These are phyloP conservation scores for Euwallacea fornicatus DNA, from an alignment of 1,140 invertebrate species.

Conservation along the genomic window DNA sequence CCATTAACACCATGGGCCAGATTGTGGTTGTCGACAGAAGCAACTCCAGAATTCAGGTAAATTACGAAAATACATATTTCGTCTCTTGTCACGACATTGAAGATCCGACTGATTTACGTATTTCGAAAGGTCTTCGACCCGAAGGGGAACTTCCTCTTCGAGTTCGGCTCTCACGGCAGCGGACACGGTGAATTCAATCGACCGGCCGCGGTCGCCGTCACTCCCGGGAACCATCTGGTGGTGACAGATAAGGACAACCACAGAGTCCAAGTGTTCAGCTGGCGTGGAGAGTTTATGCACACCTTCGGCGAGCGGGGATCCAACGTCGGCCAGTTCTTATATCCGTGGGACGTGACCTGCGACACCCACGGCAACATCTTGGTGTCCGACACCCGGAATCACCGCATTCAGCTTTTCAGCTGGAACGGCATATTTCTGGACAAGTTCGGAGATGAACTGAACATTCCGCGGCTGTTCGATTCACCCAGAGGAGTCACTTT, in stretches of 20 bases:
- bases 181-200: conserved; percentile 85
- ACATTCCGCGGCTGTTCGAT: conserved; percentile 80
- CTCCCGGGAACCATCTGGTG: conserved; percentile 72
- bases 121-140: conserved; percentile 65
- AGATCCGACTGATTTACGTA: too few relatives aligned
- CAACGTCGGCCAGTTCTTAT: conserved; percentile 81
- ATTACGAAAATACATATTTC: neutral
- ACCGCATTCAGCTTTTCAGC: conserved; percentile 85
- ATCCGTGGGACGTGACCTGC: conserved; percentile 94
- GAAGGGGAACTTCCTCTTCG: conserved; percentile 71
- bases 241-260: conserved; percentile 99
- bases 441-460: conserved; percentile 83
- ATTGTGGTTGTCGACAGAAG: conserved; percentile 88
- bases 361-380: conserved; percentile 81
- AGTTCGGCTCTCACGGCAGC: conserved; percentile 81
- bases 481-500: conserved; percentile 91
- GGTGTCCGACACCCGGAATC: conserved; percentile 92
- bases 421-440: conserved; percentile 78
- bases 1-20: conserved; percentile 76
- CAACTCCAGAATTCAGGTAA: conserved; percentile 83
- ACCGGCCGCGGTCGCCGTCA: conserved; percentile 85
- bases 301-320: conserved; percentile 80
- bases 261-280: conserved; percentile 85
- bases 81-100: too few relatives aligned
- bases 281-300: conserved; percentile 76